Conservation (phyloP, 2,113 vertebrate genomes). For the Recurvirostra avosetta region DNA sequence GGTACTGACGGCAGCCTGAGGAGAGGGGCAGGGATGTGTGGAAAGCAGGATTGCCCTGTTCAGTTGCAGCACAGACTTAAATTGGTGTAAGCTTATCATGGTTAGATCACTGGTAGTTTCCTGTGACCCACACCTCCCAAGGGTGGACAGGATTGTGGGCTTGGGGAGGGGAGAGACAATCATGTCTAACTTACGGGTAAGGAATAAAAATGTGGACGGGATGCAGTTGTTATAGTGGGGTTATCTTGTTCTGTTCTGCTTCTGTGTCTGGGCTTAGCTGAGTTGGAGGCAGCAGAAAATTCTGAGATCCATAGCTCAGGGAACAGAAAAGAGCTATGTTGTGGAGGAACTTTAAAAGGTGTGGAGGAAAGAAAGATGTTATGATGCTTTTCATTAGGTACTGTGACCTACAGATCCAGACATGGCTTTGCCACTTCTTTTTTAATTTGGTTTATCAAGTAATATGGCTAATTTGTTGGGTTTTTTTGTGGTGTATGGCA, state of each 20-base stretch:
- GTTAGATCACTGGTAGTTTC: background rate
- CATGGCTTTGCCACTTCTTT: background rate
- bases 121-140: background rate
- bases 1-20: background rate
- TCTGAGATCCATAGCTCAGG: background rate
- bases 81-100: background rate
- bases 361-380: background rate
- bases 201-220: background rate
- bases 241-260: background rate
- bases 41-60: background rate
- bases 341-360: background rate
- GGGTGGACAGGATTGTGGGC: background rate
- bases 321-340: background rate
- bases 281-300: background rate
- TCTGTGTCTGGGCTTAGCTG: background rate
- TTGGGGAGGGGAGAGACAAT: background rate
- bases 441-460: background rate
- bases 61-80: background rate
- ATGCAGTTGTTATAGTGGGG: background rate
- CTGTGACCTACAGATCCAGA: background rate
- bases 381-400: background rate
- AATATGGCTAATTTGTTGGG: background rate
- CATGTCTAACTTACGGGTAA: rapidly evolving
- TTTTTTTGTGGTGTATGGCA: background rate
- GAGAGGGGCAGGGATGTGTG: background rate